Percentiles rank a stretch among this genome's conserved stretches.
These are phyloP conservation scores for Erebia ligea DNA, from an alignment of 2,888 invertebrate species.

Conservation along the genomic window DNA sequence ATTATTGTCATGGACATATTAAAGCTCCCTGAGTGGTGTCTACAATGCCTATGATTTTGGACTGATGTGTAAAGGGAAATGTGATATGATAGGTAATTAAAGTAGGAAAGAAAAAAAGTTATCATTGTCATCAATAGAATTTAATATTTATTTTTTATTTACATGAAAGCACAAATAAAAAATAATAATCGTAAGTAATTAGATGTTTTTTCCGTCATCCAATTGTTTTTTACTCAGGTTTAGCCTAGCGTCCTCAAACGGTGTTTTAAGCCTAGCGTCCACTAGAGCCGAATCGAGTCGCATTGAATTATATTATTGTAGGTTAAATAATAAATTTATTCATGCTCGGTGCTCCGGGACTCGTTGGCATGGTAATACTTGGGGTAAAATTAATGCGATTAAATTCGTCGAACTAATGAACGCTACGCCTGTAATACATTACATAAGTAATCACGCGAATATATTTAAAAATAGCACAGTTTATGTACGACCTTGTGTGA, in stretches of 20 bases:
- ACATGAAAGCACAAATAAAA: conserved; percentile 33
- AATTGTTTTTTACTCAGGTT: conserved; percentile 26
- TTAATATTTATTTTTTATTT: conserved; percentile 27
- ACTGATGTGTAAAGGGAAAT: conserved; percentile 70
- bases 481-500: conserved; percentile 15
- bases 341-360: too few species aligned
- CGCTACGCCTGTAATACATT: not conserved
- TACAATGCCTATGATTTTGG: conserved; percentile 54
- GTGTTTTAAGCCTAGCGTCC: conserved; percentile 11
- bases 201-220: conserved; percentile 28
- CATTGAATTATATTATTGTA: not conserved
- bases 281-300: not conserved
- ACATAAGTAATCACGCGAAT: not conserved
- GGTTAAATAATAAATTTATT: too few species aligned
- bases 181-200: conserved; percentile 21
- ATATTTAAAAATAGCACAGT: not conserved
- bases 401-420: not conserved
- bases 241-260: conserved; percentile 29
- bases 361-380: not conserved
- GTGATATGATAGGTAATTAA: conserved; percentile 61
- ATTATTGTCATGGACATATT: too few species aligned
- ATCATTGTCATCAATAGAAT: conserved; percentile 25
- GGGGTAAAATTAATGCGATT: not conserved
- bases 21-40: conserved; percentile 21
- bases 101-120: conserved; percentile 23